A percentile compares a stretch with the other conserved stretches of the same genome.
phyloP scores from a whole-genome alignment of 92 coral and sea anemone species.

The Zoanthus sociatus region DNA sequence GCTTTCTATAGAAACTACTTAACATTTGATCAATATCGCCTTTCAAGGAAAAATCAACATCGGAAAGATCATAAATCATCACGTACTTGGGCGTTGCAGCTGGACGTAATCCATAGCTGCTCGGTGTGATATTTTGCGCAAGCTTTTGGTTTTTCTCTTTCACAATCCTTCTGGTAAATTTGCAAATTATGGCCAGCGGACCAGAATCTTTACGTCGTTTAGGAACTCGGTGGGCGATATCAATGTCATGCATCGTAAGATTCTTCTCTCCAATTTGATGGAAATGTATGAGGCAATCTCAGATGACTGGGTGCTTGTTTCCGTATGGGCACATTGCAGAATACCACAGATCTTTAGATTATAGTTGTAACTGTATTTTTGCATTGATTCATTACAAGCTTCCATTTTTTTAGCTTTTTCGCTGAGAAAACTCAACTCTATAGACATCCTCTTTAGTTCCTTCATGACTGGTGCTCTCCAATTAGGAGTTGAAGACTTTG shows the following conservation, averaged over 20 bases:
- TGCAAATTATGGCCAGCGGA: no score
- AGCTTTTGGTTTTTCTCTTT: background rate
- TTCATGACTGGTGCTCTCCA: background rate
- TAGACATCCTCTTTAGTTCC: background rate
- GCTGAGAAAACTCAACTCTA: background rate
- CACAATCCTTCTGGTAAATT: conserved; percentile 2
- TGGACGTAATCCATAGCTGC: conserved; percentile 12
- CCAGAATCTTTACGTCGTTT: background rate
- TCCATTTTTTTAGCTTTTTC: background rate
- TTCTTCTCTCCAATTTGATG: conserved; percentile 2
- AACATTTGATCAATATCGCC: no score
- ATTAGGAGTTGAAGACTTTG: background rate
- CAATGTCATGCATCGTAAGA: background rate
- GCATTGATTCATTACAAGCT: background rate
- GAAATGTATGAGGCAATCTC: background rate
- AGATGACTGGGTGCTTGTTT: no score
- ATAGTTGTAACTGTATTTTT: background rate
- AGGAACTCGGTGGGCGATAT: background rate
- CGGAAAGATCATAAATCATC: conserved; percentile 16
- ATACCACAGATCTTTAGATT: background rate
- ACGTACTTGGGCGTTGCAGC: conserved; percentile 2
- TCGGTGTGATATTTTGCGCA: conserved; percentile 15
- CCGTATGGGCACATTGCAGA: no score
- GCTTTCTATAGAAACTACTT: no score
- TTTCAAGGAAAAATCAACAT: background rate